phyloP scores from a whole-genome alignment of 2,888 invertebrate genomes.

The Cepaea hortensis region DNA sequence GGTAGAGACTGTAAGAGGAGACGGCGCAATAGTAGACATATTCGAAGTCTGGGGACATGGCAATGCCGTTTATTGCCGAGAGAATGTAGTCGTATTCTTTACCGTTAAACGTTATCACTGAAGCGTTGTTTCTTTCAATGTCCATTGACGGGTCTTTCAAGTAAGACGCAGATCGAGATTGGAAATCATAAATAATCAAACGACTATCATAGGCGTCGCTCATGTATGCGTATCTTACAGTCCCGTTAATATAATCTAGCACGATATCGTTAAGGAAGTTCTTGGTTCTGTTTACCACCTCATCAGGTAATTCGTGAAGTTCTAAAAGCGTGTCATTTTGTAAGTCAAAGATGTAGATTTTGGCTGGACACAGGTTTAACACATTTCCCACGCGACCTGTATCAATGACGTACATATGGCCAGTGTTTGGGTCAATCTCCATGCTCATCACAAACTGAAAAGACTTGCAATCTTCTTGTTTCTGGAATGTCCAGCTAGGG shows the following conservation, averaged over 20 bases:
- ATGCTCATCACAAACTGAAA: slow-evolving; percentile 69
- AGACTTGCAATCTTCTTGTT: slow-evolving; percentile 61
- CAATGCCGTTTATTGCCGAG: slow-evolving; percentile 64
- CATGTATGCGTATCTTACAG: slow-evolving; percentile 63
- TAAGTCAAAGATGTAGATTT: slow-evolving; percentile 65
- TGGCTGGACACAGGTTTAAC: slow-evolving; percentile 61
- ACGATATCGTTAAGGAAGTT: slow-evolving; percentile 67
- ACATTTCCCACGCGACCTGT: slow-evolving; percentile 54
- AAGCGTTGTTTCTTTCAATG: slow-evolving; percentile 49
- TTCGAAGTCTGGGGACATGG: slow-evolving; percentile 63
- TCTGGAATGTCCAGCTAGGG: slow-evolving; percentile 63
- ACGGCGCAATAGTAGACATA: slow-evolving; percentile 65
- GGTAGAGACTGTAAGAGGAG: slow-evolving; percentile 56
- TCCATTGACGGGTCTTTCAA: slow-evolving; percentile 59
- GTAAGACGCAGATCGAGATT: slow-evolving; percentile 54
- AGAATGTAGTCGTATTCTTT: slow-evolving; percentile 46
- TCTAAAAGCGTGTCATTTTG: slow-evolving; percentile 53
- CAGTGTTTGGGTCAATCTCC: slow-evolving; percentile 66
- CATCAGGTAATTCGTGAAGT: slow-evolving; percentile 58
- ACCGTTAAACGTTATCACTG: slow-evolving; percentile 52
- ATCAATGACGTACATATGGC: slow-evolving; percentile 67
- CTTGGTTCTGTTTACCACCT: slow-evolving; percentile 56
- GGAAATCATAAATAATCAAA: slow-evolving; percentile 62
- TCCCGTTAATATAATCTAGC: slow-evolving; percentile 62
- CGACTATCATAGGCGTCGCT: slow-evolving; percentile 60